Evolutionary conservation across 2,797 vertebrate genomes (phyloP).

Genomic region (Pipistrellus nathusii): DNA sequence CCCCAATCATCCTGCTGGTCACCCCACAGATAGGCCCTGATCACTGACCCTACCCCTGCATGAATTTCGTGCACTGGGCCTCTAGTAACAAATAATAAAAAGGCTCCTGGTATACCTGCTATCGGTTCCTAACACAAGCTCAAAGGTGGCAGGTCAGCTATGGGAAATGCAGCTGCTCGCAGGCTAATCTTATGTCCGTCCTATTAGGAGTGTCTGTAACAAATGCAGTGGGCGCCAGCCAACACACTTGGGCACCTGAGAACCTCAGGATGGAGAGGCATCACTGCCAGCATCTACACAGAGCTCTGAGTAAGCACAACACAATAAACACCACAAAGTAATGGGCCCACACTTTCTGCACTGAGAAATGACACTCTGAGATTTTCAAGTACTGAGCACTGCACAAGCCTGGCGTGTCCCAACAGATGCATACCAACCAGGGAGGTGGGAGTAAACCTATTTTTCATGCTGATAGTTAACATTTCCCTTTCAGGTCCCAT

Average conservation of each 20-base stretch:
- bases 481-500: background rate
- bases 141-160: fast-evolving
- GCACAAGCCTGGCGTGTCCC: background rate
- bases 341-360: background rate
- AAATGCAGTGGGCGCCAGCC: background rate
- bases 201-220: background rate
- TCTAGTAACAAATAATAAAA: background rate
- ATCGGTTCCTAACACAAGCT: too few species aligned
- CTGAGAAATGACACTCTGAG: background rate
- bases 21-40: too few species aligned
- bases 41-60: too few species aligned
- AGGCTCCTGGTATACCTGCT: background rate
- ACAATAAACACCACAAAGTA: background rate
- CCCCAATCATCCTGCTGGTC: too few species aligned
- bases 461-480: background rate
- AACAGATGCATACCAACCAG: background rate
- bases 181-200: background rate
- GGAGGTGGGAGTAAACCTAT: background rate
- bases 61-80: too few species aligned
- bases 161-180: background rate
- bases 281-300: background rate
- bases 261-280: background rate
- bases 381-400: background rate
- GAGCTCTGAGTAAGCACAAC: background rate
- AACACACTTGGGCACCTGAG: background rate